These are phyloP conservation scores for Aporrectodea caliginosa DNA, from an alignment of 1,140 invertebrate genomes.

Conservation along the genomic window DNA sequence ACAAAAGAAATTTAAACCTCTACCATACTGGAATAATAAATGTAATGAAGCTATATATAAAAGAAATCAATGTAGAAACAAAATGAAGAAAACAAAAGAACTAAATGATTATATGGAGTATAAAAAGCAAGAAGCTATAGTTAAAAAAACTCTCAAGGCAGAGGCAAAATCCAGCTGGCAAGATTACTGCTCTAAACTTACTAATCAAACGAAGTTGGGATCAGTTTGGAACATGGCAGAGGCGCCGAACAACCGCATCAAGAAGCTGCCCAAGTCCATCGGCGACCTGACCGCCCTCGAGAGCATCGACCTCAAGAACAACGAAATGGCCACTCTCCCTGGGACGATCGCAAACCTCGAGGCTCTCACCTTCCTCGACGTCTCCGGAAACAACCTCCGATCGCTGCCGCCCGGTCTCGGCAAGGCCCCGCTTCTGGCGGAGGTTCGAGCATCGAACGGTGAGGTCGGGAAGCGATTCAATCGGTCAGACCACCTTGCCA, in stretches of 20 bases:
- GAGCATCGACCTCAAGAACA: conserved; percentile 42
- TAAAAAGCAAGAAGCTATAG: no score
- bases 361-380: conserved; percentile 39
- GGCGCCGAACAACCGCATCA: conserved; percentile 46
- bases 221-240: no score
- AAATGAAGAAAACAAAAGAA: no score
- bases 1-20: no score
- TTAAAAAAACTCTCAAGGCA: no score
- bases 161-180: no score
- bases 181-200: no score
- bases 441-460: conserved; percentile 58
- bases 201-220: no score
- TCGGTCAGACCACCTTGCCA: conserved; percentile 36
- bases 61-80: no score
- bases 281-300: conserved; percentile 40
- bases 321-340: conserved; percentile 41
- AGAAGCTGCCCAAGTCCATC: conserved; percentile 47
- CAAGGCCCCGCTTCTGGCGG: conserved; percentile 43
- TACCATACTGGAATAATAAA: no score
- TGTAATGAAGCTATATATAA: no score
- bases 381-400: conserved; percentile 49
- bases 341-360: conserved; percentile 45
- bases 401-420: conserved; percentile 49
- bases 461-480: conserved; percentile 70
- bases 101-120: no score